phyloP scores from a whole-genome alignment of 2,113 vertebrate species.

The Petromus typicus region DNA sequence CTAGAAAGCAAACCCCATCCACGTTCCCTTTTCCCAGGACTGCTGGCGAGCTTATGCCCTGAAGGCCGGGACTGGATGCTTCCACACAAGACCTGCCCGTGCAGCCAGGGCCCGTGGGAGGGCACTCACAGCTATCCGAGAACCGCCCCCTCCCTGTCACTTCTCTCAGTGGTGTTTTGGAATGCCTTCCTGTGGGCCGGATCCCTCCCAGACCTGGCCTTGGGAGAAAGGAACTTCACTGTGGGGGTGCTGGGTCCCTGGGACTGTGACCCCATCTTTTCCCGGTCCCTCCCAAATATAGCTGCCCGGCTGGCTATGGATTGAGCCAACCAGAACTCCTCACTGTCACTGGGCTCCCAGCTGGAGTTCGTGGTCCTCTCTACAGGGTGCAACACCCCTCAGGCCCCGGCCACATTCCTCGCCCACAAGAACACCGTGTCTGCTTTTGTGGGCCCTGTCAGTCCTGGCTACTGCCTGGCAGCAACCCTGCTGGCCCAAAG shows the following conservation, averaged over 20 bases:
- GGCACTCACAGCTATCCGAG: rapidly evolving
- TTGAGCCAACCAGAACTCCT: constrained; percentile 86
- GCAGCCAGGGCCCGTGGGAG: rapidly evolving
- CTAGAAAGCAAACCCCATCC: not conserved
- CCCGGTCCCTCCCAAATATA: constrained; percentile 86
- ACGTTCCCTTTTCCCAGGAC: constrained; percentile 23
- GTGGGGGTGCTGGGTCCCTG: constrained; percentile 90
- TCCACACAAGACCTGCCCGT: not conserved
- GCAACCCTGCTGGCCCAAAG: constrained; percentile 87
- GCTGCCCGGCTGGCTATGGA: constrained; percentile 87
- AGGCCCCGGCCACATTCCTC: constrained; percentile 85
- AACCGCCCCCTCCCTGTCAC: not conserved
- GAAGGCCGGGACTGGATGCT: not conserved
- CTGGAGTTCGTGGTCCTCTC: constrained; percentile 87
- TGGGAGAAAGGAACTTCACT: constrained; percentile 86
- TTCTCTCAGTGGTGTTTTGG: constrained; percentile 36
- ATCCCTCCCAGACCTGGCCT: constrained; percentile 76
- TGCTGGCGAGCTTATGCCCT: not conserved
- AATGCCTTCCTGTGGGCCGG: constrained; percentile 75
- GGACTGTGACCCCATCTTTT: constrained; percentile 89
- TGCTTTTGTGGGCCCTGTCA: constrained; percentile 89
- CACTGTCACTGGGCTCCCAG: constrained; percentile 85
- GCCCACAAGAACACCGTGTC: constrained; percentile 84
- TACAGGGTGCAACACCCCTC: constrained; percentile 87
- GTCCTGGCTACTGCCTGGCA: constrained; percentile 89